These are phyloP conservation scores for Perodicticus potto DNA, from an alignment of 2,797 vertebrate species.

Conservation along the genomic window DNA sequence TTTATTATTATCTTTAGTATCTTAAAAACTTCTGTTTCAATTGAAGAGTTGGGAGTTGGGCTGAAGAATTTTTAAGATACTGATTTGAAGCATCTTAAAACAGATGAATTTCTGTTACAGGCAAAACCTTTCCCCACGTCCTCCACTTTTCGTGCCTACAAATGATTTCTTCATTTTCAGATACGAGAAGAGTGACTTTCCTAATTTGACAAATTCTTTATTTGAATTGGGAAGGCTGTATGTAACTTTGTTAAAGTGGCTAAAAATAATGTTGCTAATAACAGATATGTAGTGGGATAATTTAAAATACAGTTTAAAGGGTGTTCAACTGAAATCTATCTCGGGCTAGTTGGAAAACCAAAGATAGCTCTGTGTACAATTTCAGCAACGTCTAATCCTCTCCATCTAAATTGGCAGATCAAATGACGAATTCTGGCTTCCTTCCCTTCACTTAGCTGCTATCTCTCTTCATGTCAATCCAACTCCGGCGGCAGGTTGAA, in stretches of 20 bases:
- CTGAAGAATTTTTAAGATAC: not conserved
- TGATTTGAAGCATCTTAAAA: constrained; percentile 30
- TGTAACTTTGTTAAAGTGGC: constrained; percentile 6
- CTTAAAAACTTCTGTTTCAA: constrained; percentile 36
- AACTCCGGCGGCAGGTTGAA: not conserved
- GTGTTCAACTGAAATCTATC: constrained; percentile 17
- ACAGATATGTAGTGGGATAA: not conserved
- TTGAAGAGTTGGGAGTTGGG: not conserved
- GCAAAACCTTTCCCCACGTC: not conserved
- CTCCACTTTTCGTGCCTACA: not conserved
- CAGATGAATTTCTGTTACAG: not conserved
- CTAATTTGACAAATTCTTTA: constrained; percentile 41
- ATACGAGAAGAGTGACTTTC: not conserved
- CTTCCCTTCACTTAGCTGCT: constrained; percentile 51
- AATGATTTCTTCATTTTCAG: constrained; percentile 36
- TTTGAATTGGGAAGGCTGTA: not conserved
- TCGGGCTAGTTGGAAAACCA: constrained; percentile 61
- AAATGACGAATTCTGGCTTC: constrained; percentile 50
- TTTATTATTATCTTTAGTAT: not conserved
- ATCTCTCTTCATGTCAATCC: constrained; percentile 3
- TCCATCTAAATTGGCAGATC: constrained; percentile 38
- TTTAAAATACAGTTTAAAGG: constrained; percentile 35
- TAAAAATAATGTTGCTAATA: constrained; percentile 59
- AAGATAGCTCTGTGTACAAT: not conserved
- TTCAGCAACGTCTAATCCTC: constrained; percentile 13